Percentiles rank a stretch among this genome's conserved stretches.
Evolutionary conservation across 2,113 vertebrate species (phyloP).

Genomic region (Chaenocephalus aceratus): DNA sequence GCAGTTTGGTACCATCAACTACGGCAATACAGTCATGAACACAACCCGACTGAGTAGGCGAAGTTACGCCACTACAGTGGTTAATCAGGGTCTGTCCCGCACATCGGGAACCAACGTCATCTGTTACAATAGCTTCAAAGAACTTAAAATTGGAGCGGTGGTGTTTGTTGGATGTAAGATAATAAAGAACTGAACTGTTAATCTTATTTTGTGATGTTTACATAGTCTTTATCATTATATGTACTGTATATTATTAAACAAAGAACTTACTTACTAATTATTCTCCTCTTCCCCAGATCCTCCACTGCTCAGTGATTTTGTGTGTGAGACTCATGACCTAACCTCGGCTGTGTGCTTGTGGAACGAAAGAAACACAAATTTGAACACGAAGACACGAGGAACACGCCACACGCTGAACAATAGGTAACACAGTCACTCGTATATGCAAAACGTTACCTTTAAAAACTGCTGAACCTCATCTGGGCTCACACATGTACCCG

Average conservation of each 20-base stretch:
- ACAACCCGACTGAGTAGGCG: slow-evolving; percentile 72
- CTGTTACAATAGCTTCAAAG: neutral
- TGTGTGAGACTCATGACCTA: slow-evolving; percentile 81
- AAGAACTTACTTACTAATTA: neutral
- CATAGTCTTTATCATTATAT: neutral
- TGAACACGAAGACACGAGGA: slow-evolving; percentile 49
- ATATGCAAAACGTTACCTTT: neutral
- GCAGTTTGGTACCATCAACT: slow-evolving; percentile 4
- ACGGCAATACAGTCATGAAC: neutral
- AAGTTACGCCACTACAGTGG: slow-evolving; percentile 62
- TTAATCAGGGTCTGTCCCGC: slow-evolving; percentile 30
- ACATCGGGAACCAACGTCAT: slow-evolving; percentile 65
- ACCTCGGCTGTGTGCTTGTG: slow-evolving; percentile 76
- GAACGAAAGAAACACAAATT: slow-evolving; percentile 65
- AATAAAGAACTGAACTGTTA: neutral
- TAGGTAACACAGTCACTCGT: slow-evolving; percentile 63
- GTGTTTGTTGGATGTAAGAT: slow-evolving; percentile 85
- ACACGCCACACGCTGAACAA: slow-evolving; percentile 76
- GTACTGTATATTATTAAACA: neutral
- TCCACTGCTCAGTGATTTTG: slow-evolving; percentile 74
- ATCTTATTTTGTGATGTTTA: neutral
- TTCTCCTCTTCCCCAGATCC: slow-evolving; percentile 69
- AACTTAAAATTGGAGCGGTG: slow-evolving; percentile 45
- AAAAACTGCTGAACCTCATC: neutral
- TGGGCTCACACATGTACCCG: neutral